phyloP scores from a whole-genome alignment of 64 coral and sea anemone species.

The Hydrozoanthus tunicans region DNA sequence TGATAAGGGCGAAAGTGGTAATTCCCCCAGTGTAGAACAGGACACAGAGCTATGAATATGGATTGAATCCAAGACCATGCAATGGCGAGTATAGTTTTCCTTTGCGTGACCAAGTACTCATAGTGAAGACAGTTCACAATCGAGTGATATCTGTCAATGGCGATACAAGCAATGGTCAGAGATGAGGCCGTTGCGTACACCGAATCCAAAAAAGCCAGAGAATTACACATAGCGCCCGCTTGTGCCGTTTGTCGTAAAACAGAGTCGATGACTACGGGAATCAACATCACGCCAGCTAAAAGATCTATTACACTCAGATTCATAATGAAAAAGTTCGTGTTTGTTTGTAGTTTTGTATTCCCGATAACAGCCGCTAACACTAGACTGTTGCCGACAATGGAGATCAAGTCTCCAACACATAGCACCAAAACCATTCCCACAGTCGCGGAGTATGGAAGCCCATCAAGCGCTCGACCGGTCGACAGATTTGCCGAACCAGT shows the following conservation, averaged over 20 bases:
- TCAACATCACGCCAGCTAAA: constrained; percentile 50
- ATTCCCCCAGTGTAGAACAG: constrained; percentile 67
- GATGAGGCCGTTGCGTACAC: constrained; percentile 74
- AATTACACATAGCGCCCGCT: constrained; percentile 34
- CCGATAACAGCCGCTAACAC: constrained; percentile 65
- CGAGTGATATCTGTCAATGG: constrained; percentile 82
- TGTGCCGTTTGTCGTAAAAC: constrained; percentile 20
- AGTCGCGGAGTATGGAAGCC: neutral
- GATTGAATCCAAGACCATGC: constrained; percentile 79
- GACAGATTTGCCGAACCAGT: constrained; percentile 31
- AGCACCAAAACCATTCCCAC: constrained; percentile 38
- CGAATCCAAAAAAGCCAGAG: constrained; percentile 75
- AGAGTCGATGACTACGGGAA: constrained; percentile 67
- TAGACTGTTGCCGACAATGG: constrained; percentile 57
- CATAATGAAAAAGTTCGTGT: constrained; percentile 83
- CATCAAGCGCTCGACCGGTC: neutral
- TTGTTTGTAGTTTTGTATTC: constrained; percentile 77
- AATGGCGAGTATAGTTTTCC: constrained; percentile 65
- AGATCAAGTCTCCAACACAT: constrained; percentile 28
- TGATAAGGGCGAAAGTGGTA: constrained; percentile 60
- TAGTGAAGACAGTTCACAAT: constrained; percentile 91
- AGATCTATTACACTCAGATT: constrained; percentile 86
- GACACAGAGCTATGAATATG: constrained; percentile 61
- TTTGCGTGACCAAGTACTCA: constrained; percentile 78
- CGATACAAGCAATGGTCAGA: constrained; percentile 80